Base-by-base conservation (phyloP, 2,888 invertebrate genomes). In the Drosophila ustulata region DNA sequence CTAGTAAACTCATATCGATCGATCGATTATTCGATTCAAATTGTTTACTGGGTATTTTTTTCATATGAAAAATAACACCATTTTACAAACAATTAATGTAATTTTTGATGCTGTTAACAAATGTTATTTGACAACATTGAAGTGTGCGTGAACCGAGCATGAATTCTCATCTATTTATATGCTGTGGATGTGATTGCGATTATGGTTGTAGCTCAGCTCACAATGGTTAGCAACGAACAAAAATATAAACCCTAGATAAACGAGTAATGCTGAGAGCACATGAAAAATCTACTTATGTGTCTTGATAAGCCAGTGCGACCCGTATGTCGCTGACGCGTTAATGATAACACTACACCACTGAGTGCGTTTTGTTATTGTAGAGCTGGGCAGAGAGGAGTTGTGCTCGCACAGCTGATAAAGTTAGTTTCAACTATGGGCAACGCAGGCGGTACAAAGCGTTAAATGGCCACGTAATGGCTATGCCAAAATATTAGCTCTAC, bases 241-340 rank as follows among this genome's bases (percentile, higher is more conserved):
- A 37, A 37, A 37, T 37, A 67, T 52, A 71, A 71, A 75, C 25
- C 46, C 41, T 64, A 77, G 76, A 78, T 77, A 77, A 77, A 75
- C 73, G 13, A 32, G 32, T 57, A 57, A 43, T 41, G 30, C 56
- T 30, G 45, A 52, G 37, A 72, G 30, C 43, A 50, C 71, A 46
- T 43, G 51, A 55, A 45, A 46, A 75, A 66, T 71, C 51, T 49
- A 71, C 71, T 62, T 70, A 23, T 56, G 76, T 57, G 76, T 59
- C 46, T 61, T 76, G 78, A 78, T 78, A 78, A 78, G 55, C 43
- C 37, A 23, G 43, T 63, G 74, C 80, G 81, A 79, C 78, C 78
- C 80, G 71, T 45, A 78, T 78, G 74, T 68, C 73, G 80, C 46
- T 57, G 70, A 55, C 51, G 64, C 45, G 46, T 41, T 30, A 49